Conservation (phyloP, 2,113 vertebrate genomes). For the Ictalurus furcatus region DNA sequence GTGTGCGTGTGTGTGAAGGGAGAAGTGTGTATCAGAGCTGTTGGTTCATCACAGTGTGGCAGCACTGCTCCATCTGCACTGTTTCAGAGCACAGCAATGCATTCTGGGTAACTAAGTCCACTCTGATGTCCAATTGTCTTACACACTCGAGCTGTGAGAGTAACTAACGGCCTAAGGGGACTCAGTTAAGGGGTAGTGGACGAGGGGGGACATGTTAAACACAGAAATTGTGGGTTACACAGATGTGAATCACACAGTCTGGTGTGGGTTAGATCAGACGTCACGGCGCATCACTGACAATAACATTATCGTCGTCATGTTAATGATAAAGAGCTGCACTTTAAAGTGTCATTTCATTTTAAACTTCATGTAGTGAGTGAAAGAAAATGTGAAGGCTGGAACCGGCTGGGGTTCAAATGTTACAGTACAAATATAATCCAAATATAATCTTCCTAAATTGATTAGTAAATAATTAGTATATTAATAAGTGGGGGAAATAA, state of each 20-base stretch:
- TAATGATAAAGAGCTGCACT: neutral
- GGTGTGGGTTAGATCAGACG: neutral
- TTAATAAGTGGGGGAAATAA: neutral
- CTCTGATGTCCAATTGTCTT: neutral
- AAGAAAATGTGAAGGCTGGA: neutral
- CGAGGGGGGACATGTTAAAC: neutral
- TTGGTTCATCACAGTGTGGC: neutral
- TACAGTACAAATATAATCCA: neutral
- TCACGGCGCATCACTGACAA: neutral
- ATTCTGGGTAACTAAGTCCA: neutral
- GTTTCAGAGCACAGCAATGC: neutral
- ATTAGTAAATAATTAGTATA: neutral
- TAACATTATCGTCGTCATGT: neutral
- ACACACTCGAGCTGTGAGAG: neutral
- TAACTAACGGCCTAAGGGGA: neutral
- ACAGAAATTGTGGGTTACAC: neutral
- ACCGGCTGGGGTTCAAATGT: neutral
- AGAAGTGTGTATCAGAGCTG: neutral
- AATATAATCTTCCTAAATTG: neutral
- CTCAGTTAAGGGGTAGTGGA: neutral
- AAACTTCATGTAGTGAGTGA: neutral
- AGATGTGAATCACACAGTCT: neutral
- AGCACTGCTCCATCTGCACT: neutral
- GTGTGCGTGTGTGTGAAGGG: neutral
- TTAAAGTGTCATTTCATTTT: neutral